Evolutionary conservation across 2,797 vertebrate species (phyloP), one percentile per base, ranked within the genome.

Genomic region (Salmo trutta): DNA sequence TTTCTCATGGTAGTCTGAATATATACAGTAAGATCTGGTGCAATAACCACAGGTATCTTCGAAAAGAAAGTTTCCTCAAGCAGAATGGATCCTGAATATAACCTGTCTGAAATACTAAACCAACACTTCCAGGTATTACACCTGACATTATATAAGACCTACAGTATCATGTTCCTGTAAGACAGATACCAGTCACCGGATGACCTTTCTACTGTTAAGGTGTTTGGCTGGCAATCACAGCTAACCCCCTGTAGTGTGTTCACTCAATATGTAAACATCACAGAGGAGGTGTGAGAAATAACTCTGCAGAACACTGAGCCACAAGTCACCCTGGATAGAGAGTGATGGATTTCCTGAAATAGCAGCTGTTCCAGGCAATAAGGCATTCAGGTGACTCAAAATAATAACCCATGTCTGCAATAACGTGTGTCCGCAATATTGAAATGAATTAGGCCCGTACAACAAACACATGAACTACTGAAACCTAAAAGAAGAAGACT

Each of bases 171-270:
- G 67, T 69, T 21, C 33, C 36, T 70, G 68, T 10, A 21, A 21
- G 36, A 70, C 15, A 56, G 19, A 66, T 3, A 66, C 64, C 41
- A 47, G 10, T 47, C 41, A 66, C 10, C 7, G 1, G 64, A 24
- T 72, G 17, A 72, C n/a, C 31, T 15, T 47, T 47, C 41, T 47
- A n/a, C 19, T 72, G 27, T 53, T 51, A 72, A 66, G 64, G 64
- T 66, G 27, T 66, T 66, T 27, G 64, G 10, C 51, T 72, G 41
- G 47, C n/a, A 51, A 21, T 72, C 70, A 53, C n/a, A 51, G 41
- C 47, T 51, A 3, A 21, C 36, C 51, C 51, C 24, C 21, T 72
- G 51, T 24, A 3, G 36, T n/a, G 4, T 54, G 10, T 33, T 12
- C 6, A 36, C 7, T 59, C 73, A 36, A 36, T 74, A 41, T 16